Percentiles rank a stretch among this genome's conserved stretches.
Conservation (phyloP, 2,113 vertebrate genomes). For the Gavia stellata region DNA sequence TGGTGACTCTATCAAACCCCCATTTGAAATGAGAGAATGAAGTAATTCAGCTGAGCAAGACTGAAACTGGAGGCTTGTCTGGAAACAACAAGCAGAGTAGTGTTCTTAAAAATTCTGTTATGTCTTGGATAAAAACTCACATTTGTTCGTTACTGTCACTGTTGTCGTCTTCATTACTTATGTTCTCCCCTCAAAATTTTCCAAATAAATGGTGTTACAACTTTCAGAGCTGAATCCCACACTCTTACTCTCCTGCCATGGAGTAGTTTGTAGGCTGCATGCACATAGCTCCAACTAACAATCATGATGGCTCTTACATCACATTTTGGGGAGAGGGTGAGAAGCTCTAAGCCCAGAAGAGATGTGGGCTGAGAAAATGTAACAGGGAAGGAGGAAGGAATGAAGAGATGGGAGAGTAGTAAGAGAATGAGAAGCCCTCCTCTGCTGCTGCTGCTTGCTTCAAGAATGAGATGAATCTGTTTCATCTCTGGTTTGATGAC, state of each 20-base stretch:
- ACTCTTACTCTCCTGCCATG: neutral
- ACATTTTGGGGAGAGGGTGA: neutral
- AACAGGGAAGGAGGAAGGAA: neutral
- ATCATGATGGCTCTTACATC: neutral
- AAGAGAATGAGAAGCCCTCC: neutral
- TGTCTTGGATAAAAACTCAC: slow-evolving; percentile 31
- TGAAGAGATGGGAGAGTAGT: neutral
- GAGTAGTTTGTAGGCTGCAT: neutral
- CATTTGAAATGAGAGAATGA: neutral
- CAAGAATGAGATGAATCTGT: slow-evolving; percentile 27
- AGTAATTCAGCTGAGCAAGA: slow-evolving; percentile 3
- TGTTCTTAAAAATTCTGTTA: slow-evolving; percentile 36
- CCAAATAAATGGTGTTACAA: slow-evolving; percentile 22
- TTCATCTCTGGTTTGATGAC: slow-evolving; percentile 56
- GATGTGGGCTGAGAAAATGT: neutral
- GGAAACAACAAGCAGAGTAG: neutral
- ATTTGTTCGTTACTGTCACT: slow-evolving; percentile 42
- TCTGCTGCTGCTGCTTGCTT: neutral
- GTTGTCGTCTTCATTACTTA: slow-evolving; percentile 54
- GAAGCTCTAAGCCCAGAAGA: neutral
- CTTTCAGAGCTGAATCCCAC: slow-evolving; percentile 26
- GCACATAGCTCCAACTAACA: neutral
- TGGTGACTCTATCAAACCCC: neutral
- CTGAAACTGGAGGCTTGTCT: slow-evolving; percentile 8
- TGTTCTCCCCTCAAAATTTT: slow-evolving; percentile 25